These are phyloP conservation scores for Sminthopsis crassicaudata DNA, from an alignment of 2,113 vertebrate genomes.

Conservation along the genomic window DNA sequence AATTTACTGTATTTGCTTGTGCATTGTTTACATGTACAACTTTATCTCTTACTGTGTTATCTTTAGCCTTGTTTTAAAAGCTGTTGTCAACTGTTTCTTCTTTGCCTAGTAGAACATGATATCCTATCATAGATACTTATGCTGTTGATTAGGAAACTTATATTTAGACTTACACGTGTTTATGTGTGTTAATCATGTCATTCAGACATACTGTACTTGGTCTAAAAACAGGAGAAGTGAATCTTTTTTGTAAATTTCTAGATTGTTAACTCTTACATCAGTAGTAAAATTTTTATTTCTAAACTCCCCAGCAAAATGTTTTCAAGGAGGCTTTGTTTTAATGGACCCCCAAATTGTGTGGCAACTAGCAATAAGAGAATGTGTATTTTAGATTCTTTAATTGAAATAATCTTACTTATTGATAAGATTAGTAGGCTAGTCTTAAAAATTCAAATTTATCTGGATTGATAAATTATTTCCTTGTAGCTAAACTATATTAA, in stretches of 20 bases:
- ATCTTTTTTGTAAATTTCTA: constrained; percentile 46
- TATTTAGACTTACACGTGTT: constrained; percentile 81
- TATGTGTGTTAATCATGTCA: constrained; percentile 73
- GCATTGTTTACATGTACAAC: constrained; percentile 37
- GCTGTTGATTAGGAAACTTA: constrained; percentile 77
- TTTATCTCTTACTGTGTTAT: constrained; percentile 39
- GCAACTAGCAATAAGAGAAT: constrained; percentile 18
- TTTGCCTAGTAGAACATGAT: constrained; percentile 71
- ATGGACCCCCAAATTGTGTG: background rate
- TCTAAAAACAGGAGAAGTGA: constrained; percentile 38
- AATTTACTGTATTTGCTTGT: constrained; percentile 60
- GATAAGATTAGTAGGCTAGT: background rate
- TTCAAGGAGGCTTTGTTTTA: constrained; percentile 25
- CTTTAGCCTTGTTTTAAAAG: constrained; percentile 51
- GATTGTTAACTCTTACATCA: constrained; percentile 31
- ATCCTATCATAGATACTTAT: constrained; percentile 71
- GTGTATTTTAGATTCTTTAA: background rate
- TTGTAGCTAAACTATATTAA: constrained; percentile 25
- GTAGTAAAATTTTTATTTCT: constrained; percentile 1
- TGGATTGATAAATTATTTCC: constrained; percentile 2
- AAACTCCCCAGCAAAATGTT: constrained; percentile 22
- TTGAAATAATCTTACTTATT: background rate
- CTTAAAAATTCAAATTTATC: background rate
- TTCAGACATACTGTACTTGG: constrained; percentile 61
- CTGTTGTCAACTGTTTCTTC: constrained; percentile 64